phyloP scores from a whole-genome alignment of 2,888 invertebrate genomes.

The Invenusta paracnida region DNA sequence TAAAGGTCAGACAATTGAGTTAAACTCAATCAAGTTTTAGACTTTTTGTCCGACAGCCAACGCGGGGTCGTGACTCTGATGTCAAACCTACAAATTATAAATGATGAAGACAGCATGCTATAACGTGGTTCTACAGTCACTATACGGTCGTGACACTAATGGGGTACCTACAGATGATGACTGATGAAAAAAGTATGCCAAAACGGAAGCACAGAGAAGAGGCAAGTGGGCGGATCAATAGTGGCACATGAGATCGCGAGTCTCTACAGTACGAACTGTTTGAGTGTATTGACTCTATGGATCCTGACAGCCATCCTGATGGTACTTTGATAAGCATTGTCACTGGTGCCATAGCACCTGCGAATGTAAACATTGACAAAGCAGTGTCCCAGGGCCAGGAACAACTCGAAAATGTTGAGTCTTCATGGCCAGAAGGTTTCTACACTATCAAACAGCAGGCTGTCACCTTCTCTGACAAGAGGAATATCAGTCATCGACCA shows the following conservation, averaged over 20 bases:
- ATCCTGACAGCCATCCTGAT: constrained; percentile 42
- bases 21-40: no score
- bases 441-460: background rate
- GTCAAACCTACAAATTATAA: background rate
- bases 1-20: no score
- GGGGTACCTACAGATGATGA: background rate
- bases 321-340: constrained; percentile 42
- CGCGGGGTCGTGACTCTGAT: background rate
- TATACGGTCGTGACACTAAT: background rate
- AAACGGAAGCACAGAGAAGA: background rate
- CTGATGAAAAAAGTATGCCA: background rate
- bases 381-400: constrained; percentile 12
- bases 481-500: constrained; percentile 36
- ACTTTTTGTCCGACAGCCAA: background rate
- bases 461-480: constrained; percentile 38
- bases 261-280: background rate
- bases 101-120: constrained; percentile 13
- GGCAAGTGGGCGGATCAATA: constrained; percentile 12
- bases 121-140: constrained; percentile 7
- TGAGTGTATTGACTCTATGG: constrained; percentile 20
- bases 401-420: background rate
- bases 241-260: background rate
- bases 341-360: constrained; percentile 38
- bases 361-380: constrained; percentile 33
- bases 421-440: constrained; percentile 25